Evolutionary conservation across 2,113 vertebrate genomes (phyloP), one percentile per base, ranked within the genome.

Genomic region (Oplegnathus fasciatus): DNA sequence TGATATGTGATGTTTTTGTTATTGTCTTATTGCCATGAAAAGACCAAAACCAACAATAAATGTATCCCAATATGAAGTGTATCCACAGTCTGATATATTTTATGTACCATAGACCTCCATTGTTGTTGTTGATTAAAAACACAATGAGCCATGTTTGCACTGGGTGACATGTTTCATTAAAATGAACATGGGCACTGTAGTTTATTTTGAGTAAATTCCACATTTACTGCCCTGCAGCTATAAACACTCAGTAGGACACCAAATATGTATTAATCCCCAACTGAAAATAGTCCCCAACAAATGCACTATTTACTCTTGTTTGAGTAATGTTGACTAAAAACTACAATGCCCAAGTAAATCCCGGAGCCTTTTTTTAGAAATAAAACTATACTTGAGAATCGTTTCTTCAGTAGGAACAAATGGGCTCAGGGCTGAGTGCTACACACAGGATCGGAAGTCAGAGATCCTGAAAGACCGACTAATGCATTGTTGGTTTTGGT

Each of bases 201-300:
- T 42, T 65, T 24, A 61, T 30, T 74, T 81, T 30, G 11, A 60
- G 30, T 8, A 4, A 30, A n/a, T 2, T 17, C 9, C 42, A n/a
- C 60, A n/a, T 46, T 32, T 24, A 54, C 6, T 8, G 1, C 5
- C 37, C 26, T 50, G 60, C 6, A 46, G 57, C 28, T 34, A 42
- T 30, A 26, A 37, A 64, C 10, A 67, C 55, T 54, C n/a, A 61
- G 7, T 11, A 32, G 17, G 46, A 14, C 65, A 77, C 6, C 58
- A 50, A 60, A 68, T 60, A n/a, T 60, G 28, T 37, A 8, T 67
- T 74, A 57, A 58, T 65, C 50, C 69, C 9, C 20, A 2, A 4
- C 50, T 28, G 61, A 67, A 67, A 75, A 67, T 37, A 75, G 62
- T 75, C 62, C 37, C 57, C 1, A 4, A 48, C 50, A 48, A 52